Evolutionary conservation across 2,888 invertebrate genomes (phyloP).

Genomic region (Drosophila mercatorum): DNA sequence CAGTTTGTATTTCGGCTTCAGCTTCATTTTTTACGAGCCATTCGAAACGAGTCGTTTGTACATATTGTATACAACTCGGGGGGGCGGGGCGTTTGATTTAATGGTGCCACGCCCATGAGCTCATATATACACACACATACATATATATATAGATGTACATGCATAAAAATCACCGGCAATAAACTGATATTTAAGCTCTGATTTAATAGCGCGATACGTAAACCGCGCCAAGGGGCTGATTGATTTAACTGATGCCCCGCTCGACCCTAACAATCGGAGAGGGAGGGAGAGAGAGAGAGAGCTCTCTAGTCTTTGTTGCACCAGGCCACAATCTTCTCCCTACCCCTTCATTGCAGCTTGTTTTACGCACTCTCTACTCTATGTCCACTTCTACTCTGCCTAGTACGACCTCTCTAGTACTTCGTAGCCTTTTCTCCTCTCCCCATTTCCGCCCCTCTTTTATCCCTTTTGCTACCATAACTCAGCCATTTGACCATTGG

Average conservation of each 20-base stretch:
- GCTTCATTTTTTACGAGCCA: slow-evolving; percentile 48
- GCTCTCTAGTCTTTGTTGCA: not conserved
- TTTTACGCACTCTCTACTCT: not conserved
- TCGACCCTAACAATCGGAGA: not conserved
- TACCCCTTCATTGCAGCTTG: not conserved
- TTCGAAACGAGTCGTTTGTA: slow-evolving; percentile 44
- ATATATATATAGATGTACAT: not conserved
- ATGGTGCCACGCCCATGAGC: slow-evolving; percentile 23
- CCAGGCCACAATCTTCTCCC: no score
- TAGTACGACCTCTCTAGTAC: not conserved
- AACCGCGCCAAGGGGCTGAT: slow-evolving; percentile 50
- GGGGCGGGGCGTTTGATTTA: slow-evolving; percentile 2
- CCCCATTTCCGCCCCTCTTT: not conserved
- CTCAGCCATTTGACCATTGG: slow-evolving; percentile 35
- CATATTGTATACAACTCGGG: slow-evolving; percentile 33
- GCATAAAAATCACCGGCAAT: slow-evolving; percentile 53
- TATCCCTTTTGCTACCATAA: not conserved
- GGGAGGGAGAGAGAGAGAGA: no score
- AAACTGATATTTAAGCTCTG: slow-evolving; percentile 63
- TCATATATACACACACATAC: not conserved
- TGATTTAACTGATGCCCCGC: slow-evolving; percentile 38
- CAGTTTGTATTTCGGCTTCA: slow-evolving; percentile 10
- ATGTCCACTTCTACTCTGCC: not conserved
- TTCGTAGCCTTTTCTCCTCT: not conserved
- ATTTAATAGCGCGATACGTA: slow-evolving; percentile 57